Evolutionary conservation across 2,888 invertebrate species (phyloP), one percentile per base, ranked within the genome.

Genomic region (Eueremaeus valkanovi): DNA sequence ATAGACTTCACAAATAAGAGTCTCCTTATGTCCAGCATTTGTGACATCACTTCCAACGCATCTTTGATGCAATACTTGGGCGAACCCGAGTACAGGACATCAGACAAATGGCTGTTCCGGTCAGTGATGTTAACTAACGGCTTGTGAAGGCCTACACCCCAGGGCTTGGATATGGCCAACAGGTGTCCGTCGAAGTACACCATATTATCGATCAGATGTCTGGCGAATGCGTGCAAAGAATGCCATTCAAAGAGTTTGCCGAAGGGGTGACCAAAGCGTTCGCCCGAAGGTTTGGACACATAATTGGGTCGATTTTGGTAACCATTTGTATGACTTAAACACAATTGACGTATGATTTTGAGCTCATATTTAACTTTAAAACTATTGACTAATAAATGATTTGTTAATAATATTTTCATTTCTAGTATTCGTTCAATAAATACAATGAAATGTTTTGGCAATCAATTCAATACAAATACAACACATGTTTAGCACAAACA

Each of bases 161-260:
- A 76, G 24, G 76, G 76, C 51, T 76, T 76, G 18, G 16, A 33
- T 24, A 76, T 76, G 72, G 75, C 76, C 24, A 76, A 72, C 40
- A 76, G 36, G 9, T 55, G 29, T 18, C 45, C 29, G 42, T 76
- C 61, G 18, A 63, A 33, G 33, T 72, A 76, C 8, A 76, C 76
- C 6, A 76, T 76, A 73, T 75, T 76, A 21, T 55, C 33, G 8
- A 3, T 18, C 13, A 76, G 33, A 27, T 42, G 11, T 16, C 27
- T 13, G 36, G 31, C 45, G 21, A 76, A 68, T 24, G 76, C 72
- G 18, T 13, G 27, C 24, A 74, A 9, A 13, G 29, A 49, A 13
- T 21, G 55, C 76, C 76, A 76, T 11, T 36, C 55, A 49, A 61
- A 76, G 8, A 76, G 61, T 24, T 72, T 70, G 45, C 51, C 31